Percentiles rank a stretch among this genome's conserved stretches.
phyloP scores from a whole-genome alignment of 1,140 invertebrate species.

The Heliconius eleuchia region DNA sequence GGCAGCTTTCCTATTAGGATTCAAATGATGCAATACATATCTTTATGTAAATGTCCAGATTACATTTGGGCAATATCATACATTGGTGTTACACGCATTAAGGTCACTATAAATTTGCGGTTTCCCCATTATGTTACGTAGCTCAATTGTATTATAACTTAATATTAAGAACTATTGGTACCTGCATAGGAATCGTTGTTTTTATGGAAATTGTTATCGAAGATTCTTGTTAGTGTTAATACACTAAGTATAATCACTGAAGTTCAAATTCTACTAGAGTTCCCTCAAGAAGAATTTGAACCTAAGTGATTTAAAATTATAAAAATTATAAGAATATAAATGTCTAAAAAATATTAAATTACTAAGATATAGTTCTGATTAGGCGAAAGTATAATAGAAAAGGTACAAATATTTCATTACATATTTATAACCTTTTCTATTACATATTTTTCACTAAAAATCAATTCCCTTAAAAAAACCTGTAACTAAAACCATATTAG shows the following conservation, averaged over 20 bases:
- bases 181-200: neutral
- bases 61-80: slow-evolving; percentile 27
- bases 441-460: too few relatives aligned
- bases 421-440: too few relatives aligned
- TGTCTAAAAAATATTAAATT: too few relatives aligned
- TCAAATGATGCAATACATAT: slow-evolving; percentile 32
- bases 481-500: too few relatives aligned
- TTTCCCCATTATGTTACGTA: slow-evolving; percentile 15
- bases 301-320: too few relatives aligned
- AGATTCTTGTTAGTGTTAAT: neutral
- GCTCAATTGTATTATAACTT: slow-evolving; percentile 2
- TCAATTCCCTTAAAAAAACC: too few relatives aligned
- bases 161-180: neutral
- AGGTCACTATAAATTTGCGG: slow-evolving; percentile 17
- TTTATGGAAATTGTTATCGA: neutral
- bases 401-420: too few relatives aligned
- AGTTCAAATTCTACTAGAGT: neutral
- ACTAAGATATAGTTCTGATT: too few relatives aligned
- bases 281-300: too few relatives aligned
- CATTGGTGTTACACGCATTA: slow-evolving; percentile 25
- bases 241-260: too few relatives aligned
- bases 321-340: too few relatives aligned
- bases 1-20: slow-evolving; percentile 29
- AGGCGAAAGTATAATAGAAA: neutral
- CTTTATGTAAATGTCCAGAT: slow-evolving; percentile 32